Base-by-base conservation (phyloP, 1,140 invertebrate genomes). In the Sipha flava region DNA sequence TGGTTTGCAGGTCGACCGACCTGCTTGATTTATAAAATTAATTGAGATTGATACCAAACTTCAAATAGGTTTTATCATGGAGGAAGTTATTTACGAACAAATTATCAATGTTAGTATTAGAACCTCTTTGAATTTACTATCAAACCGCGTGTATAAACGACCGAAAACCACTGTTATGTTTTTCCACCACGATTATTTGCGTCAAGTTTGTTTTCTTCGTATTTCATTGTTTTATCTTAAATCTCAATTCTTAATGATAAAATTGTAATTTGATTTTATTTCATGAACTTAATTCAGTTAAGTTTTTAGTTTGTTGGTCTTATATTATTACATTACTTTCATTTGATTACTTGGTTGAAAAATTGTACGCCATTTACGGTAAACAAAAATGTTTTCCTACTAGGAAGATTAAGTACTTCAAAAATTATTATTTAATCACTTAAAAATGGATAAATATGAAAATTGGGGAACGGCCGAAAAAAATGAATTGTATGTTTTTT, bases 401-500 rank as follows among this genome's bases (percentile, higher is more conserved):
- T 75, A 34, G 31, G 7, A 18, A n/a, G 3, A 43, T 14, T 1
- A 10, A 12, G 26, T 31, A 5, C 3, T 29, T 45, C 26, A 3
- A 70, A 70, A 47, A 29, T 70, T 29, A 21, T n/a, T n/a, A 47
- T 47, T 49, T n/a, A 21, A 37, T 23, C 18, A 18, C 31, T 14
- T 34, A 23, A 75, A 59, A 57, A 77, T 77, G 73, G 73, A 77
- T 3, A 59, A 43, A 14, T 77, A 40, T 26, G 73, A 37, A 26
- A 57, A 57, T 77, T 77, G 73, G 73, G 73, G 73, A 43, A 16
- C 52, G 14, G 43, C 47, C 12, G 73, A 77, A 59, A 77, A 77
- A 77, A 40, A 52, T 0, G 73, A 57, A 77, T 77, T 77, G 73
- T 77, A 54, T 16, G 52, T 54, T 73, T 21, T 75, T 31, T 12